Percentiles rank a stretch among this genome's conserved stretches.
Conservation (phyloP, 2,113 vertebrate species). For the Chamaea fasciata region DNA sequence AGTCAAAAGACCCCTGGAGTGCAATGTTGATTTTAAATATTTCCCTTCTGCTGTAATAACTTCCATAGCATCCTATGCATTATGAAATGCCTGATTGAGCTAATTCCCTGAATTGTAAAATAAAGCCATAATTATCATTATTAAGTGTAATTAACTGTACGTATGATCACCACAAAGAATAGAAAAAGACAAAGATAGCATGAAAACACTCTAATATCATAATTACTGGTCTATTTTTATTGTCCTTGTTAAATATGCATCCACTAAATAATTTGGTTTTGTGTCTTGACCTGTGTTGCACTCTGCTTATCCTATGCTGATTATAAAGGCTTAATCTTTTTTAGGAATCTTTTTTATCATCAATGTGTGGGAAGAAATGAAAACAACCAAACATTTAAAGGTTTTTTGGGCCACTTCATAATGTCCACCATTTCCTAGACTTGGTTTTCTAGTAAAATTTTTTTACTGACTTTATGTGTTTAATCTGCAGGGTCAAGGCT, state of each 20-base stretch:
- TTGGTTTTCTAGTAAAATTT: not conserved
- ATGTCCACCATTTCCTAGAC: not conserved
- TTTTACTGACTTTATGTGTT: not conserved
- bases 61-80: not conserved
- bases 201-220: not conserved
- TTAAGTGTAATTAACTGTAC: constrained; percentile 42
- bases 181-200: constrained; percentile 8
- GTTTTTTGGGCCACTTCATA: not conserved
- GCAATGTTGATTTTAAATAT: constrained; percentile 37
- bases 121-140: constrained; percentile 34
- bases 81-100: constrained; percentile 16
- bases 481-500: not conserved
- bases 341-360: not conserved
- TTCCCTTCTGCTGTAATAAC: constrained; percentile 5
- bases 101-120: constrained; percentile 25
- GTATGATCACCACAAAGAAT: not conserved
- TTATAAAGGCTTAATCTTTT: not conserved
- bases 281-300: not conserved
- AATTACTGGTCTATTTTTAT: constrained; percentile 9
- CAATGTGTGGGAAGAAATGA: not conserved
- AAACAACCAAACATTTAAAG: not conserved
- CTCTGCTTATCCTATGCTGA: not conserved
- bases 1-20: constrained; percentile 22
- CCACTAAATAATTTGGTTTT: not conserved
- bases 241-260: not conserved